Percentiles rank a stretch among this genome's conserved stretches.
Conservation (phyloP, 2,113 vertebrate species). For the Arvicanthis niloticus region DNA sequence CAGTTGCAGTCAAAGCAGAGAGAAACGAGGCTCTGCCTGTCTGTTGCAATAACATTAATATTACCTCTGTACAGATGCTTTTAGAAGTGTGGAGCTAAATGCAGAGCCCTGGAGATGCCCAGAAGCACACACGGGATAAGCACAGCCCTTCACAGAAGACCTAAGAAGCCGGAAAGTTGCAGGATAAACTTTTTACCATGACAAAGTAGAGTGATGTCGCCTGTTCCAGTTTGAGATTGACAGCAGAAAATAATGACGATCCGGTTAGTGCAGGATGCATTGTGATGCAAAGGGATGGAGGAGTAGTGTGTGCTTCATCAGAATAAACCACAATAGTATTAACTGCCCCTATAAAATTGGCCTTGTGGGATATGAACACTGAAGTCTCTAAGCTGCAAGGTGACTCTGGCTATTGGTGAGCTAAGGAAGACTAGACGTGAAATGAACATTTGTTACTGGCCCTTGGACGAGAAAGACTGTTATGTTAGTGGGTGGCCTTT, state of each 20-base stretch:
- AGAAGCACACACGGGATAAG: constrained; percentile 68
- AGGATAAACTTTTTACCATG: constrained; percentile 70
- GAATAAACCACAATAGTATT: constrained; percentile 9
- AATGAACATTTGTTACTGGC: neutral
- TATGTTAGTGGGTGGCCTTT: neutral
- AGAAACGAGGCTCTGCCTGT: constrained; percentile 72
- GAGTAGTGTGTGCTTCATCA: neutral
- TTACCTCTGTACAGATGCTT: constrained; percentile 67
- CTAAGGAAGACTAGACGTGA: neutral
- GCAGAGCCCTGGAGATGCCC: constrained; percentile 77
- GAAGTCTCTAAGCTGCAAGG: neutral
- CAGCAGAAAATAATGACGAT: constrained; percentile 58
- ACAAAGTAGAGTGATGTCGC: constrained; percentile 61
- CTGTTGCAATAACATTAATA: constrained; percentile 76
- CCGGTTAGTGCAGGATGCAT: neutral
- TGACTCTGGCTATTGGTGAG: neutral
- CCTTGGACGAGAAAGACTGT: neutral
- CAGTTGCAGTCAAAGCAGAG: constrained; percentile 74
- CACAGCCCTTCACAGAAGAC: constrained; percentile 66
- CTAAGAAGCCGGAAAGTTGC: constrained; percentile 59
- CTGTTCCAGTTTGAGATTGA: constrained; percentile 51
- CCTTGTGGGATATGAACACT: neutral
- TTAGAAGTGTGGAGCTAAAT: constrained; percentile 74
- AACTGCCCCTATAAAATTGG: constrained; percentile 17
- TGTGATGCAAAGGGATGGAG: neutral